Evolutionary conservation across 1,140 invertebrate species (phyloP).

Genomic region (Solenopsis invicta): DNA sequence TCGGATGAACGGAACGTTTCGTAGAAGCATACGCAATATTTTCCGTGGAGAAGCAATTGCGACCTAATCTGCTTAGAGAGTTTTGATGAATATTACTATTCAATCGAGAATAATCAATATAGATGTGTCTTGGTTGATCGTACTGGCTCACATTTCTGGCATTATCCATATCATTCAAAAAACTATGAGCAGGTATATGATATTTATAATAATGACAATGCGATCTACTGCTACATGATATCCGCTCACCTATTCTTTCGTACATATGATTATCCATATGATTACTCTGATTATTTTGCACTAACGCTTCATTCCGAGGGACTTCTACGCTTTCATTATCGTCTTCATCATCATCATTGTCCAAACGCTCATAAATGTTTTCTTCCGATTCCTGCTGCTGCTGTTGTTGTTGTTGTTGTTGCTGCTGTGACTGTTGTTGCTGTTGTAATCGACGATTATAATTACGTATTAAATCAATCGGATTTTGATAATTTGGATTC

Average conservation of each 20-base stretch:
- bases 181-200: constrained; percentile 67
- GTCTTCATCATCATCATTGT: constrained; percentile 80
- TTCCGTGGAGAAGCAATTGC: constrained; percentile 85
- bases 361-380: constrained; percentile 85
- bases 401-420: constrained; percentile 77
- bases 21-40: constrained; percentile 82
- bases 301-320: constrained; percentile 62
- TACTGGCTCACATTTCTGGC: constrained; percentile 76
- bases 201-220: constrained; percentile 71
- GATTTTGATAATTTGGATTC: constrained; percentile 84
- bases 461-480: constrained; percentile 78
- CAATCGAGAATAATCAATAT: constrained; percentile 77
- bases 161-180: constrained; percentile 73
- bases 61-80: constrained; percentile 78
- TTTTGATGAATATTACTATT: constrained; percentile 79
- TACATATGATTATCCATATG: constrained; percentile 80
- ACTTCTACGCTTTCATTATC: constrained; percentile 65
- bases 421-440: constrained; percentile 75
- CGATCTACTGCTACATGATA: constrained; percentile 70
- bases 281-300: constrained; percentile 65
- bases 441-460: constrained; percentile 76
- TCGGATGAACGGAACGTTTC: constrained; percentile 78
- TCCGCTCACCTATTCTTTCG: constrained; percentile 81
- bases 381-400: constrained; percentile 82
- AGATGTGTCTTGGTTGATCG: constrained; percentile 78